These are phyloP conservation scores for Aegotheles bennettii DNA, from an alignment of 2,113 vertebrate species.

Conservation along the genomic window DNA sequence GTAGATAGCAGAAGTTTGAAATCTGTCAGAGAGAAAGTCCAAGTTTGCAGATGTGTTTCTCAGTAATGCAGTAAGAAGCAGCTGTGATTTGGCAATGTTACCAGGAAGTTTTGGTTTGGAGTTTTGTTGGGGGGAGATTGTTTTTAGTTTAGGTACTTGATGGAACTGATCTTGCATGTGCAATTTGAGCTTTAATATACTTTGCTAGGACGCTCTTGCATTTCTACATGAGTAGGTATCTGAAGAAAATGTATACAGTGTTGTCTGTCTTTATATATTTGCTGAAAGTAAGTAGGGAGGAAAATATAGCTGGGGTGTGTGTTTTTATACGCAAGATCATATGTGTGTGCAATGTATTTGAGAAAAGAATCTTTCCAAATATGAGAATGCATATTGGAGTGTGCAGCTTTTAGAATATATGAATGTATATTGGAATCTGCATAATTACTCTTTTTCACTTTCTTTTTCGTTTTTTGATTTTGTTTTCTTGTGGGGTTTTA, in stretches of 20 bases:
- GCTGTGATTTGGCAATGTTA: neutral
- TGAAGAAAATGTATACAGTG: neutral
- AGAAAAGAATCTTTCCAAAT: neutral
- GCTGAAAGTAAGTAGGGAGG: neutral
- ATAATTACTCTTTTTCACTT: neutral
- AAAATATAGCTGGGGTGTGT: neutral
- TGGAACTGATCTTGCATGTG: neutral
- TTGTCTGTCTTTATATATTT: neutral
- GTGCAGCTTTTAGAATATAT: neutral
- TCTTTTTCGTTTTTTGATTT: neutral
- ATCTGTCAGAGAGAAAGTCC: neutral
- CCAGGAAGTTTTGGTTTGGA: neutral
- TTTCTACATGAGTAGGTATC: neutral
- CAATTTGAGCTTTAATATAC: neutral
- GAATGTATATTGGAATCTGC: neutral
- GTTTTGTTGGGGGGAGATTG: neutral
- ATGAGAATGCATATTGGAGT: neutral
- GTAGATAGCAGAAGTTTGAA: neutral
- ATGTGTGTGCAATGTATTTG: neutral
- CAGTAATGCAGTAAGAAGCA: neutral
- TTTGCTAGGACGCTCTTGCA: neutral
- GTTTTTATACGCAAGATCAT: accelerated
- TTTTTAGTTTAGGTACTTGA: neutral
- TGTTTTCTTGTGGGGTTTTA: neutral
- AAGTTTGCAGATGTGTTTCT: neutral